Conservation (phyloP, 2,113 vertebrate genomes). For the Bombycilla garrulus region DNA sequence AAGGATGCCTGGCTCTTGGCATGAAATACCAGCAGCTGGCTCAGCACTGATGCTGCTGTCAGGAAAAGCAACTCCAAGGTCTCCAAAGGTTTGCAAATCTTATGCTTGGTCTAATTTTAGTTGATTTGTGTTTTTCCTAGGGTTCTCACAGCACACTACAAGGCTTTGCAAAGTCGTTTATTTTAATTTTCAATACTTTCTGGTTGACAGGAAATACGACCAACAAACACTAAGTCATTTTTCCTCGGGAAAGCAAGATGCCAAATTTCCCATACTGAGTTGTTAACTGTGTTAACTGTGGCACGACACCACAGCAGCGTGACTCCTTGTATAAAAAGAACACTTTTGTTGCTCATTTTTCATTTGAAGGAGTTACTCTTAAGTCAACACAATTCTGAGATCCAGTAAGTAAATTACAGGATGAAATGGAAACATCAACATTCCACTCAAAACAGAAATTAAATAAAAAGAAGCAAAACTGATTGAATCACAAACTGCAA, state of each 20-base stretch:
- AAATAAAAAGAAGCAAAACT: neutral
- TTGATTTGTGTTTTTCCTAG: neutral
- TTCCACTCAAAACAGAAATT: neutral
- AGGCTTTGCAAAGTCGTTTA: neutral
- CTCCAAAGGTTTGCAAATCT: neutral
- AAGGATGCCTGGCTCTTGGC: neutral
- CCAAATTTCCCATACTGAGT: neutral
- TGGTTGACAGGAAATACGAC: neutral
- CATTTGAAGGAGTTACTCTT: neutral
- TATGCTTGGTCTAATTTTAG: neutral
- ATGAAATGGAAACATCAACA: neutral
- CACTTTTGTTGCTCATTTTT: neutral
- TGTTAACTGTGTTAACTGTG: neutral
- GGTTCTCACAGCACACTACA: neutral
- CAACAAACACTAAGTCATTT: neutral
- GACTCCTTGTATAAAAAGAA: neutral
- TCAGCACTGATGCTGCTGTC: neutral
- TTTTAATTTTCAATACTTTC: constrained; percentile 19
- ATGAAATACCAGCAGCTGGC: neutral
- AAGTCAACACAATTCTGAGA: neutral
- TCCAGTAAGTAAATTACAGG: neutral
- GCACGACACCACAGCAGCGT: neutral
- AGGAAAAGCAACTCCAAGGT: neutral
- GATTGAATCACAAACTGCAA: neutral
- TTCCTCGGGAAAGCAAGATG: neutral